These are phyloP conservation scores for Hippopotamus amphibius DNA, from an alignment of 2,113 vertebrate species.

Conservation along the genomic window DNA sequence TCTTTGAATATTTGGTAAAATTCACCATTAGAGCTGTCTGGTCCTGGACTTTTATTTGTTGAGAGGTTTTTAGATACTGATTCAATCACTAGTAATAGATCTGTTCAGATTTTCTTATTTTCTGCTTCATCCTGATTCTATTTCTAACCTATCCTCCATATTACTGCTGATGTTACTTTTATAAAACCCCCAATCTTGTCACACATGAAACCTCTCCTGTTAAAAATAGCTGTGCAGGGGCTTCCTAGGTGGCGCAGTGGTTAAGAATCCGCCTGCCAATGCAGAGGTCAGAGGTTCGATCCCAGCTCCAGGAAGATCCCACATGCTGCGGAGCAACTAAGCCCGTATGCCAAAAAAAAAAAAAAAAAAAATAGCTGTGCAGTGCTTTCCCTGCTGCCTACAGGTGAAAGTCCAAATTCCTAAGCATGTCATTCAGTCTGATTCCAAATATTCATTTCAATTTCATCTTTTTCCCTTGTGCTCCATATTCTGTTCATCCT, in stretches of 20 bases:
- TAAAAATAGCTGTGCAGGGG: neutral
- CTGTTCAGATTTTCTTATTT: neutral
- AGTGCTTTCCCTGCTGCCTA: neutral
- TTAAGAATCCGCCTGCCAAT: too few relatives aligned
- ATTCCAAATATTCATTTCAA: neutral
- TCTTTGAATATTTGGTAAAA: neutral
- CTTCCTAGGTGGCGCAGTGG: too few relatives aligned
- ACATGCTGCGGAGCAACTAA: too few relatives aligned
- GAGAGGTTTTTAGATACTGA: neutral
- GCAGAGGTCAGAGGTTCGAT: too few relatives aligned
- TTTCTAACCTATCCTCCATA: neutral
- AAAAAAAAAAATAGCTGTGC: neutral
- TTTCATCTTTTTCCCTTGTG: neutral
- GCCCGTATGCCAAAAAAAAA: too few relatives aligned
- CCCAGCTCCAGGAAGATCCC: too few relatives aligned
- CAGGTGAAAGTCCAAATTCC: neutral
- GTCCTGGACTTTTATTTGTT: neutral
- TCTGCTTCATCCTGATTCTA: neutral
- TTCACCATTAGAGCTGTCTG: neutral
- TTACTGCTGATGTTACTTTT: neutral
- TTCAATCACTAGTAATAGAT: neutral
- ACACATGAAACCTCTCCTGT: neutral
- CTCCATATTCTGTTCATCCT: neutral
- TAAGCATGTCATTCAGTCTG: neutral
- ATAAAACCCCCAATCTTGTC: neutral